Base-by-base conservation (phyloP, 2,888 invertebrate genomes). In the Zaprionus lineosus region DNA sequence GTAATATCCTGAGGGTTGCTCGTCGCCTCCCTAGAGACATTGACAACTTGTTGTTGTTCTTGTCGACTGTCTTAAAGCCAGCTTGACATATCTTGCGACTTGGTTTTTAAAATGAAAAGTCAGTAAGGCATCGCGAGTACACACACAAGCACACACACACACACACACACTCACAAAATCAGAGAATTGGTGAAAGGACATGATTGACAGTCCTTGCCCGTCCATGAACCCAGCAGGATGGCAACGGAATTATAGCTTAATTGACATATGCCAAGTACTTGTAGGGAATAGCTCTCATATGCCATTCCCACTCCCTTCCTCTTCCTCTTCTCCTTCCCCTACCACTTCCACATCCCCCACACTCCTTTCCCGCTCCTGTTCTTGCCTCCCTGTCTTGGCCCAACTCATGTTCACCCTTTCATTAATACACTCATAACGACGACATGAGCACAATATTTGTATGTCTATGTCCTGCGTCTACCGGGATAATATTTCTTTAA, bases 241-340 rank as follows among this genome's bases (percentile, higher is more conserved):
- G 71, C 82, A 74, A 68, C 68, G 60, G 84, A 79, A 79, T 84
- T 84, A 85, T 81, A 69, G 68, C 84, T 84, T 86, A 84, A 84
- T 86, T 84, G 84, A 86, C 84, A 86, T 77, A 68, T 69, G 81
- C 69, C 58, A 72, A 82, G 71, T 59, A 71, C 74, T 58, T 57
- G 55, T 55, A 72, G 75, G 76, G 76, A 68, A 59, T 55, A 43
- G 28, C 64, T 60, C 68, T 43, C 37, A 47, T 37, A 41, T 21
- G 16, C n/a, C 18, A 36, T 14, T 12, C 28, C 40, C 43, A 26
- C 33, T 51, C 36, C 34, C 11, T 41, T 19, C 44, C 34, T 44
- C 46, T 65, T 51, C 50, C 41, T 55, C n/a, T 31, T 6, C 6
- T 50, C 8, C 19, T 18, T n/a, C n/a, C n/a, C n/a, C n/a, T n/a